Base-by-base conservation (phyloP, 2,797 vertebrate genomes). In the Psittacula derbiana region DNA sequence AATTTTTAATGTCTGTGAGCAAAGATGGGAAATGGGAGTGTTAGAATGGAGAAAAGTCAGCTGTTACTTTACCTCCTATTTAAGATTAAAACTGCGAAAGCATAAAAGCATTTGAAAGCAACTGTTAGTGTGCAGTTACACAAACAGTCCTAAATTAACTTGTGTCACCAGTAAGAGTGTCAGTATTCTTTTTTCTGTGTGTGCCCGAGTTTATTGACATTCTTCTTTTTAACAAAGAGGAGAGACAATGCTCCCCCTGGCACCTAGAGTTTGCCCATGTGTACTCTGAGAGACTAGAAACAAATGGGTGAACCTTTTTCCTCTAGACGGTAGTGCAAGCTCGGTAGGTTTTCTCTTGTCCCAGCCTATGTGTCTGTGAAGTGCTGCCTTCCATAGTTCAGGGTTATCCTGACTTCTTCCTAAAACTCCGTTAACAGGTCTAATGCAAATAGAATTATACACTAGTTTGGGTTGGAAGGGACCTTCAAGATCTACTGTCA, bases 301-400 rank as follows among this genome's bases (percentile, higher is more conserved):
- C 0, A 0, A 70, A 30, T 13, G 30, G 21, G 12, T 53, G n/a
- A 82, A 60, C 31, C 27, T 16, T 4, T 49, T 88, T 80, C 27
- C 21, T 88, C 19, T 36, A 62, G 10, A 27, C 86, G 31, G 27
- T 9, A 30, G 17, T n/a, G 13, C 65, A 55, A 66, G 6, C 57
- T 24, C 0, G 0, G 2, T 31, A 47, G 46, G 13, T 53, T 73
- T 95, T 61, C 16, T 76, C n/a, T 67, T 0, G 0, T 46, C 43
- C 50, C 13, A 73, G 31, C 15, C 21, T 87, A n/a, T n/a, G 49
- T 80, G 41, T 47, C n/a, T 74, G 47, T 80, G 70, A 72, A 80
- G 41, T 49, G 11, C 64, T 66, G 50, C 62, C 38, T 91, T 83
- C 57, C 20, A 38, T 15, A 58, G 72, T 41, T 88, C 40, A 70